These are phyloP conservation scores for Sicus ferrugineus DNA, from an alignment of 2,888 invertebrate species.

Conservation along the genomic window DNA sequence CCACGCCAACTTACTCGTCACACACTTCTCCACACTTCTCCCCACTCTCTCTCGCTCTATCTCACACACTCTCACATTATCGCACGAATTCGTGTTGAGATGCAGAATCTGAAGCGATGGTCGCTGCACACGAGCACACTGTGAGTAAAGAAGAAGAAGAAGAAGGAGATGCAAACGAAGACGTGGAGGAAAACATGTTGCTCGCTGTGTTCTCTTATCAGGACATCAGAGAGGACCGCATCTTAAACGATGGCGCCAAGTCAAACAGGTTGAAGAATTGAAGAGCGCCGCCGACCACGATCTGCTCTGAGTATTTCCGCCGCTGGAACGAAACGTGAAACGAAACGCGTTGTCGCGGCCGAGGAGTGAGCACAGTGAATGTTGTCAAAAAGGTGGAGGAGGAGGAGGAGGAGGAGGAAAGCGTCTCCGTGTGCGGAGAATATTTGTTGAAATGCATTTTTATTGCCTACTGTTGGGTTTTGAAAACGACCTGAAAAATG, in stretches of 20 bases:
- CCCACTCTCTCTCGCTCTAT: too few species aligned
- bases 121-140: background rate
- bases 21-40: too few species aligned
- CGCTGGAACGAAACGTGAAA: background rate
- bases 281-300: slow-evolving; percentile 43
- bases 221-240: slow-evolving; percentile 63
- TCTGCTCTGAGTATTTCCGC: slow-evolving; percentile 4
- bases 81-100: too few species aligned
- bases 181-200: slow-evolving; percentile 3
- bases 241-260: slow-evolving; percentile 65
- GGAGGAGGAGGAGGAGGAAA: background rate
- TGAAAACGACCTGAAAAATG: slow-evolving; percentile 19
- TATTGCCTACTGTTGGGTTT: slow-evolving; percentile 29
- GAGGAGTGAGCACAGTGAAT: background rate
- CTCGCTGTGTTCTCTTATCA: slow-evolving; percentile 52
- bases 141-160: background rate
- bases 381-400: background rate
- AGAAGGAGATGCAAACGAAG: background rate
- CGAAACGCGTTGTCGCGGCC: background rate
- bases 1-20: too few species aligned
- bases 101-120: too few species aligned
- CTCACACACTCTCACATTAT: too few species aligned
- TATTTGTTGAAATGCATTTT: slow-evolving; percentile 28
- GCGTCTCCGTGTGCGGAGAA: slow-evolving; percentile 13
- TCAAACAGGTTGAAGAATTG: slow-evolving; percentile 59